A percentile compares a stretch with the other conserved stretches of the same genome.
Evolutionary conservation across 2,797 vertebrate genomes (phyloP).

Genomic region (Coilia nasus): DNA sequence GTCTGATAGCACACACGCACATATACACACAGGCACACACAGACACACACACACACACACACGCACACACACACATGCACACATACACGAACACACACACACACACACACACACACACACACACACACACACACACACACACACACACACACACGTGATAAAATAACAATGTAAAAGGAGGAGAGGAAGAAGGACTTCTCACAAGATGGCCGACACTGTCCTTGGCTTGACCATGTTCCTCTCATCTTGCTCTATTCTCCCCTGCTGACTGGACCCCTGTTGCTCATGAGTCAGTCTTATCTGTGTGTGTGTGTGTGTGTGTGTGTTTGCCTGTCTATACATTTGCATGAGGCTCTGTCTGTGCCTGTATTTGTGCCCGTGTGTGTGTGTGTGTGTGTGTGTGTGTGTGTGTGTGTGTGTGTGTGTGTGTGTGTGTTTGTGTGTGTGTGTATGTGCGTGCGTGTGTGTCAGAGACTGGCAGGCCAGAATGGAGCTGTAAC

Average conservation of each 20-base stretch:
- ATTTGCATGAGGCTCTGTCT: background rate
- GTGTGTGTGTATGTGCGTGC: background rate
- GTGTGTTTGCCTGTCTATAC: too few relatives aligned
- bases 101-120: too few relatives aligned
- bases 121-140: too few relatives aligned
- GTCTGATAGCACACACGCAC: too few relatives aligned
- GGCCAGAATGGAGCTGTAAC: conserved; percentile 1
- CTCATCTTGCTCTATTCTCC: background rate
- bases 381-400: background rate
- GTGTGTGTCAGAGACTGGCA: background rate
- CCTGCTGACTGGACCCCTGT: background rate
- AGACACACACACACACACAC: too few relatives aligned
- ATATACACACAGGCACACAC: too few relatives aligned
- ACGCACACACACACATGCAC: too few relatives aligned
- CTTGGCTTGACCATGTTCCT: background rate
- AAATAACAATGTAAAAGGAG: background rate
- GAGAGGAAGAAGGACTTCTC: background rate
- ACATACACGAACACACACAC: too few relatives aligned
- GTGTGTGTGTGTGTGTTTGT: background rate
- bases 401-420: background rate
- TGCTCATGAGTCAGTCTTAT: background rate
- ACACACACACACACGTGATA: background rate
- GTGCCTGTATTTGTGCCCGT: background rate
- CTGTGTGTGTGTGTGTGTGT: too few relatives aligned
- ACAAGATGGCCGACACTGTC: background rate